Evolutionary conservation across 2,113 vertebrate species (phyloP), one percentile per base, ranked within the genome.

Genomic region (Ornithorhynchus anatinus): DNA sequence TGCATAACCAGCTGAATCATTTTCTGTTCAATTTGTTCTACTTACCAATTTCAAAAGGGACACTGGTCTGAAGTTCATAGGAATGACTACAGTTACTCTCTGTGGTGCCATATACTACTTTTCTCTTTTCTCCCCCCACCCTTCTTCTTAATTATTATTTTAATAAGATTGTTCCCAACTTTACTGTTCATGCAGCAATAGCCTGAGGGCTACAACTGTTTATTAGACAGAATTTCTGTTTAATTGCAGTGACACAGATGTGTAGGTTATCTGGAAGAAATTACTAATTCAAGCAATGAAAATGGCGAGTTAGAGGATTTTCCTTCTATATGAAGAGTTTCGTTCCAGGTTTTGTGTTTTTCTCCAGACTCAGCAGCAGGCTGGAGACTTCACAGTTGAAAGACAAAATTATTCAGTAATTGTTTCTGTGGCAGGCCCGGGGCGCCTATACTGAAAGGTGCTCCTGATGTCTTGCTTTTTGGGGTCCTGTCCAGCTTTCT

Each of bases 91-190:
- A 48, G 22, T 48, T n/a, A n/a, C n/a, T n/a, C n/a, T n/a, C n/a
- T 25, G 13, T 16, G 23, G 29, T 48, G 23, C 15, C 45, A 50
- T 17, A 31, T 23, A 27, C 2, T 7, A 40, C 17, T 9, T 27
- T 10, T 13, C 13, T 12, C 17, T 38, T 13, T 5, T 20, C 11
- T 16, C 40, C 54, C 54, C 2, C 1, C 35, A 45, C 38, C 56
- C 77, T 81, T 79, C 37, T 77, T 81, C 81, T 85, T 85, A 87
- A 86, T 84, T 84, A 85, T 79, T 79, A 86, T 81, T 83, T 88
- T 77, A 73, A 75, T 81, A 89, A 80, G 65, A 61, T 62, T 45
- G 58, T 68, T 85, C 78, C 81, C 52, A 59, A 59, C 74, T 72
- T 68, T 33, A 35, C 54, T 67, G 61, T 61, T 86, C 86, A 62